Conservation (phyloP, 2,888 invertebrate genomes). For the Blastobasis adustella region DNA sequence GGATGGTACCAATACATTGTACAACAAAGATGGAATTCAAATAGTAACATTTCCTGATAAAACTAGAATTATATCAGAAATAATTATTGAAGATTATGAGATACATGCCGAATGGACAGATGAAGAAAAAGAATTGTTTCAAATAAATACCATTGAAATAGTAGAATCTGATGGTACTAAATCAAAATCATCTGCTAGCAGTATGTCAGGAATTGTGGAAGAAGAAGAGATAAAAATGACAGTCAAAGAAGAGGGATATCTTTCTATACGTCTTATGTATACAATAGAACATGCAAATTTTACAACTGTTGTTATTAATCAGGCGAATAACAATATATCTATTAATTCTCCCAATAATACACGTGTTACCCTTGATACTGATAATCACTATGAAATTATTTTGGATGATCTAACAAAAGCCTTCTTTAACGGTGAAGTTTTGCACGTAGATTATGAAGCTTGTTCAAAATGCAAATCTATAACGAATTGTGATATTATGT, state of each 20-base stretch:
- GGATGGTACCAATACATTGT: conserved; percentile 53
- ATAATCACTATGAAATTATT: conserved; percentile 42
- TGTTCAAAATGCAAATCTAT: conserved; percentile 41
- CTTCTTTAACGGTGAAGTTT: conserved; percentile 42
- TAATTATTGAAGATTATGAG: conserved; percentile 46
- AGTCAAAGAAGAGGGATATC: conserved; percentile 37
- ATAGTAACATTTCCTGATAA: conserved; percentile 54
- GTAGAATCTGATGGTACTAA: conserved; percentile 25
- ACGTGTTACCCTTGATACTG: conserved; percentile 30
- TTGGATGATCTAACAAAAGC: conserved; percentile 46
- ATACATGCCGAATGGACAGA: conserved; percentile 59
- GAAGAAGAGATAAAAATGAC: conserved; percentile 27
- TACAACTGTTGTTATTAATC: conserved; percentile 63
- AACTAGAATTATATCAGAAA: conserved; percentile 51
- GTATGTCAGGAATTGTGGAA: conserved; percentile 25
- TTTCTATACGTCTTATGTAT: conserved; percentile 45
- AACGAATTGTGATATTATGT: conserved; percentile 44
- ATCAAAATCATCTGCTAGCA: conserved; percentile 26
- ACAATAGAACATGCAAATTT: conserved; percentile 69
- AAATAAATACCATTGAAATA: conserved; percentile 27
- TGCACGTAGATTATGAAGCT: conserved; percentile 44
- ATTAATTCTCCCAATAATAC: conserved; percentile 53
- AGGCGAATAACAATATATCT: conserved; percentile 36
- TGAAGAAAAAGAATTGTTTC: conserved; percentile 44
- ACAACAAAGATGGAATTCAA: conserved; percentile 56